phyloP scores from a whole-genome alignment of 1,140 invertebrate genomes.

The Magallana ariakensis region DNA sequence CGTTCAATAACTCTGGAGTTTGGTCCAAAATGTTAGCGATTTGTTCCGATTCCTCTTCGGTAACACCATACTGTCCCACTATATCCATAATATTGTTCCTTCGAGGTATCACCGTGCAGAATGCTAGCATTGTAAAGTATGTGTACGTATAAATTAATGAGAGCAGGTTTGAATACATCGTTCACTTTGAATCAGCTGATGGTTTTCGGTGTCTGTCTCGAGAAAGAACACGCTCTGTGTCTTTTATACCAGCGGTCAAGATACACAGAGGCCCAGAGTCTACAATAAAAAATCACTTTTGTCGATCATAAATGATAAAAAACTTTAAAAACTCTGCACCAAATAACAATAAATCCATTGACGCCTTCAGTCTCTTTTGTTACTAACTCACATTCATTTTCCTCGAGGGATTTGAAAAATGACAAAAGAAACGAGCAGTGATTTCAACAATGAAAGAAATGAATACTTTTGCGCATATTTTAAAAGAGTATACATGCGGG shows the following conservation, averaged over 20 bases:
- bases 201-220: not conserved
- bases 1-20: not conserved
- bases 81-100: not conserved
- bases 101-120: not conserved
- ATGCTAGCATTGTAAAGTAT: not conserved
- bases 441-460: conserved; percentile 24
- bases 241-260: conserved; percentile 35
- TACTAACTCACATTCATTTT: not conserved
- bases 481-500: not conserved
- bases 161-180: not conserved
- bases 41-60: not conserved
- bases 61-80: not conserved
- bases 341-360: conserved; percentile 30
- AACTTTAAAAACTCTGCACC: not conserved
- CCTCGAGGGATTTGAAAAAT: not conserved
- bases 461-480: not conserved
- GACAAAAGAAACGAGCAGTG: not conserved
- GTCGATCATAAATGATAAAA: conserved; percentile 19
- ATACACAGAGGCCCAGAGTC: not conserved
- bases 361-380: not conserved
- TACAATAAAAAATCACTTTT: conserved; percentile 1
- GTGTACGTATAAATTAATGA: not conserved
- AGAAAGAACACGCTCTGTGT: not conserved
- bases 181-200: conserved; percentile 28
- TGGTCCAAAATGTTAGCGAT: not conserved